Percentiles rank a stretch among this genome's conserved stretches.
These are phyloP conservation scores for Pyrocoelia pectoralis DNA, from an alignment of 2,888 invertebrate species.

Conservation along the genomic window DNA sequence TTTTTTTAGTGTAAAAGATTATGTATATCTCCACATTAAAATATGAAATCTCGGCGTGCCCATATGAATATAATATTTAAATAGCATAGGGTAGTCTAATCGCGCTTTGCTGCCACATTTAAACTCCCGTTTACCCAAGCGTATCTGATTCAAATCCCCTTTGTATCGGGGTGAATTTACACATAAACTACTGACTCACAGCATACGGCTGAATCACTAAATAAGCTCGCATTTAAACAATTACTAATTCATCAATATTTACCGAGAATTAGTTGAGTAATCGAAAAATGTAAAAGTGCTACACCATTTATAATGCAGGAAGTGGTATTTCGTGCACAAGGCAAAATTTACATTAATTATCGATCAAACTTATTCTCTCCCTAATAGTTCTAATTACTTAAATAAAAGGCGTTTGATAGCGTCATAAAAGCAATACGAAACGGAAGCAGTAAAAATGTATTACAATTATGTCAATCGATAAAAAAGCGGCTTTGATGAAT, in stretches of 20 bases:
- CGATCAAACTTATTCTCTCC: constrained; percentile 8
- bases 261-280: constrained; percentile 7
- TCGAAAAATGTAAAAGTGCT: not conserved
- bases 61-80: constrained; percentile 37
- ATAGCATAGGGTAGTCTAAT: constrained; percentile 34
- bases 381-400: constrained; percentile 29
- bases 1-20: constrained; percentile 19
- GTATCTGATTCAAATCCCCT: constrained; percentile 33
- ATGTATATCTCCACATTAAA: constrained; percentile 25
- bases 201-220: constrained; percentile 39
- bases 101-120: constrained; percentile 30
- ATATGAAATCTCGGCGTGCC: constrained; percentile 23
- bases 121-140: constrained; percentile 26
- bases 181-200: constrained; percentile 38
- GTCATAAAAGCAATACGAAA: constrained; percentile 40
- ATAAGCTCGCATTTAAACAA: constrained; percentile 31
- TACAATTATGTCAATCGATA: constrained; percentile 30
- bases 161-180: constrained; percentile 21
- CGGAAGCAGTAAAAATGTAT: constrained; percentile 40
- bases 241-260: constrained; percentile 13
- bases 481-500: constrained; percentile 5
- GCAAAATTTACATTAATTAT: constrained; percentile 13
- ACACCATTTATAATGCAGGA: not conserved
- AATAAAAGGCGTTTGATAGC: constrained; percentile 33
- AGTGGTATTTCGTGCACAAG: not conserved